These are phyloP conservation scores for Ormia ochracea DNA, from an alignment of 2,888 invertebrate genomes.

Conservation along the genomic window DNA sequence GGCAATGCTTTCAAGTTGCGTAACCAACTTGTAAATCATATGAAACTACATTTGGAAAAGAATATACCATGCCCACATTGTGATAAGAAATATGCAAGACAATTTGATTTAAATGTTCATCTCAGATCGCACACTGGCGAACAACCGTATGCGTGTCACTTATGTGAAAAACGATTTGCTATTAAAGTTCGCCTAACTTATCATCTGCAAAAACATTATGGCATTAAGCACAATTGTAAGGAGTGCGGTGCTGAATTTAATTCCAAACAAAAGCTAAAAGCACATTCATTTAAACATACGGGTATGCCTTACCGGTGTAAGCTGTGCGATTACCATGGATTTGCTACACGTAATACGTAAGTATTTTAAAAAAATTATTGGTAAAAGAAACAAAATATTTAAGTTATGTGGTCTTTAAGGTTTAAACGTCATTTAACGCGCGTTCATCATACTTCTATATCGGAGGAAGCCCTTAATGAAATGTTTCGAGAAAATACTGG, in stretches of 20 bases:
- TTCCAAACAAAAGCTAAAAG: conserved; percentile 65
- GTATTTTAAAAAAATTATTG: conserved; percentile 17
- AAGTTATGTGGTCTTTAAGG: conserved; percentile 30
- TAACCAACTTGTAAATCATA: conserved; percentile 66
- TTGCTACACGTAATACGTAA: conserved; percentile 65
- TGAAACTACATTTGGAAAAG: conserved; percentile 66
- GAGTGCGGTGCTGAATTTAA: conserved; percentile 66
- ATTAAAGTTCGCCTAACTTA: conserved; percentile 68
- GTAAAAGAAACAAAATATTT: neutral
- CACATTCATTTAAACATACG: conserved; percentile 67
- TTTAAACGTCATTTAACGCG: conserved; percentile 64
- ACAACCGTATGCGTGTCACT: conserved; percentile 66
- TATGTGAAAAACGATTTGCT: conserved; percentile 67
- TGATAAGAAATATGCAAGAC: conserved; percentile 67
- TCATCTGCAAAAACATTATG: conserved; percentile 68
- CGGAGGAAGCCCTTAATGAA: conserved; percentile 63
- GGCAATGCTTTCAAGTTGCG: conserved; percentile 65
- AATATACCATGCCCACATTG: conserved; percentile 66
- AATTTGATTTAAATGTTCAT: conserved; percentile 67
- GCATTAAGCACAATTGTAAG: conserved; percentile 66
- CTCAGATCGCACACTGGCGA: conserved; percentile 66
- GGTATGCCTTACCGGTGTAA: conserved; percentile 68
- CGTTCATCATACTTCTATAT: conserved; percentile 61
- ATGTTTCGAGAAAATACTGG: conserved; percentile 66
- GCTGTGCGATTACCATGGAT: conserved; percentile 64